phyloP scores from a whole-genome alignment of 2,113 vertebrate species.

The Austrofundulus limnaeus region DNA sequence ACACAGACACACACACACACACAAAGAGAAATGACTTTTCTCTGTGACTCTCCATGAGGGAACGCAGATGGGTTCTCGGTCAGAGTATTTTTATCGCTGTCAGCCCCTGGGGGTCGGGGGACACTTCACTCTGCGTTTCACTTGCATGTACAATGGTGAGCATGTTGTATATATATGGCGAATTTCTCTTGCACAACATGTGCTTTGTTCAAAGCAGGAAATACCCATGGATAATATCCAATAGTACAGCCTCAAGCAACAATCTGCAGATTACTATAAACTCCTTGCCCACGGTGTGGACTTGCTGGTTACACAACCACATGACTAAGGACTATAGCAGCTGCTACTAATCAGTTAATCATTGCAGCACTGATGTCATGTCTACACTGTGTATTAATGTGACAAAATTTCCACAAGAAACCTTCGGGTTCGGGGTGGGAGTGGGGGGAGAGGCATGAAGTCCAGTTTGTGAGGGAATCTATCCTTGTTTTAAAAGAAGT shows the following conservation, averaged over 20 bases:
- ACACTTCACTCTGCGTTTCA: slow-evolving; percentile 51
- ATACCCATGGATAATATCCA: slow-evolving; percentile 51
- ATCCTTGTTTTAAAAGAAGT: slow-evolving; percentile 19
- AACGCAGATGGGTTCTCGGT: slow-evolving; percentile 45
- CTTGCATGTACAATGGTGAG: slow-evolving; percentile 26
- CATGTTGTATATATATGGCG: slow-evolving; percentile 52
- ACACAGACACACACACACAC: slow-evolving; percentile 15
- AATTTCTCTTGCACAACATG: slow-evolving; percentile 58
- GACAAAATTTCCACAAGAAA: slow-evolving; percentile 13
- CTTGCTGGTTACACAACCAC: slow-evolving; percentile 37
- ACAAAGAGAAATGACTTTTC: slow-evolving; percentile 16
- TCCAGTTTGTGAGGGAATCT: slow-evolving; percentile 21
- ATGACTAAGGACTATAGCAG: slow-evolving; percentile 53
- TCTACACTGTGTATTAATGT: slow-evolving; percentile 28
- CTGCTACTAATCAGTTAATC: slow-evolving; percentile 57
- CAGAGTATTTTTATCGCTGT: slow-evolving; percentile 59
- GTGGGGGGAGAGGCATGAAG: not conserved
- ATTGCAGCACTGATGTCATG: slow-evolving; percentile 41
- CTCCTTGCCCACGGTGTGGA: slow-evolving; percentile 35
- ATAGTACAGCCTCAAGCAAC: slow-evolving; percentile 36
- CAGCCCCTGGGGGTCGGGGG: slow-evolving; percentile 30
- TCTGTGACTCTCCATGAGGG: slow-evolving; percentile 32
- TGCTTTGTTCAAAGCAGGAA: slow-evolving; percentile 67
- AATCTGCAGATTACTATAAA: slow-evolving; percentile 62
- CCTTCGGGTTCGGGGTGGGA: not conserved